Percentiles rank a stretch among this genome's conserved stretches.
Conservation (phyloP, 2,888 invertebrate genomes). For the Rhagonycha lutea region DNA sequence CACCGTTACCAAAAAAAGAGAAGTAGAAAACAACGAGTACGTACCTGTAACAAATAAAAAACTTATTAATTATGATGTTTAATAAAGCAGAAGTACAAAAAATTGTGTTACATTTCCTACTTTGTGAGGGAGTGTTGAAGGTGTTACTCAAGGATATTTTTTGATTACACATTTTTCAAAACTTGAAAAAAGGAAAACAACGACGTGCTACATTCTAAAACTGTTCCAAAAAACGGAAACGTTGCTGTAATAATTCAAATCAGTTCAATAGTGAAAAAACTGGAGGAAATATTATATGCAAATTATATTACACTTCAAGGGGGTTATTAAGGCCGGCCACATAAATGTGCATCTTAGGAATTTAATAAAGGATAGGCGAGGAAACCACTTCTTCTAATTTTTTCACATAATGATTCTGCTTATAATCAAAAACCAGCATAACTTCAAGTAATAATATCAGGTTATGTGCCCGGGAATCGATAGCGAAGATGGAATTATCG, state of each 20-base stretch:
- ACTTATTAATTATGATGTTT: background rate
- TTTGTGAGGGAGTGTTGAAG: background rate
- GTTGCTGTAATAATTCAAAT: background rate
- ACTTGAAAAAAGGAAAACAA: background rate
- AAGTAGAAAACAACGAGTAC: background rate
- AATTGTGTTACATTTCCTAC: background rate
- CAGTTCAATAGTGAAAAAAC: background rate
- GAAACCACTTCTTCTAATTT: too few relatives aligned
- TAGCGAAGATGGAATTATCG: too few relatives aligned
- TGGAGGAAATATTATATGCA: background rate
- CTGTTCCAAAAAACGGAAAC: background rate
- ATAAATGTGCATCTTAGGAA: background rate
- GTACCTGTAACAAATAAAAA: constrained; percentile 6
- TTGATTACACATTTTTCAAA: background rate
- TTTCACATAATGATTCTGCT: too few relatives aligned
- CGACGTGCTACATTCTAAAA: background rate
- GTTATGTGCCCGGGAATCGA: too few relatives aligned
- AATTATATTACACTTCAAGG: background rate
- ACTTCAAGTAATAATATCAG: too few relatives aligned
- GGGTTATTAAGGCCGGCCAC: background rate
- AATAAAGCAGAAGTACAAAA: background rate
- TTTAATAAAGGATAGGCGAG: too few relatives aligned
- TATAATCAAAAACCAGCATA: too few relatives aligned
- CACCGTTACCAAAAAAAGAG: background rate
- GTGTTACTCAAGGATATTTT: background rate